These are phyloP conservation scores for Sceloporus undulatus DNA, from an alignment of 2,113 vertebrate genomes.

Conservation along the genomic window DNA sequence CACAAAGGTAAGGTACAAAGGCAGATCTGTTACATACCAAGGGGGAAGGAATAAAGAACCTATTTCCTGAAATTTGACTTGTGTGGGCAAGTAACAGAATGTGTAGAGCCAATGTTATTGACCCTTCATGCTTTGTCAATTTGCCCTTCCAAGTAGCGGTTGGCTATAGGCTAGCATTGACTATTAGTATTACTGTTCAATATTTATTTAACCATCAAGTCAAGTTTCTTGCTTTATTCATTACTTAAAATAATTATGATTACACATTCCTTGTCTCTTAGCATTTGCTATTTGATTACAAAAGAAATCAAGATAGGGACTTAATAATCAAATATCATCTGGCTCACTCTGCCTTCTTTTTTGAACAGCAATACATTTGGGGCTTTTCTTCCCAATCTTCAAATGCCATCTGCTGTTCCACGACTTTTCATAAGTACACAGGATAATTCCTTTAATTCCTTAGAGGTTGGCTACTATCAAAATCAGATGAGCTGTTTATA, in stretches of 20 bases:
- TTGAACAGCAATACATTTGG: neutral
- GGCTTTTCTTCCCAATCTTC: conserved; percentile 30
- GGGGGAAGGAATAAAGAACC: neutral
- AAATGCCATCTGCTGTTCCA: conserved; percentile 33
- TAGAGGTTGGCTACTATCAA: conserved; percentile 19
- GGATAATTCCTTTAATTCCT: conserved; percentile 29
- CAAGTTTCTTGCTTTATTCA: neutral
- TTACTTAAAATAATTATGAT: neutral
- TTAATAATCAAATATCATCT: conserved; percentile 26
- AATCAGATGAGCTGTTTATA: conserved; percentile 15
- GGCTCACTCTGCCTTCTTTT: neutral
- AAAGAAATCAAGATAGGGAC: conserved; percentile 1
- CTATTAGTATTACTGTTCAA: neutral
- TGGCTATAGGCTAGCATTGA: neutral
- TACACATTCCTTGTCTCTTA: neutral
- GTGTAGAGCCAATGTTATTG: too few species aligned
- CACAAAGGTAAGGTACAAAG: neutral
- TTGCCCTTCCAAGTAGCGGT: neutral
- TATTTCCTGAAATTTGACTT: neutral
- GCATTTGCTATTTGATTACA: conserved; percentile 24
- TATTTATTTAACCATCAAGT: neutral
- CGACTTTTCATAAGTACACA: conserved; percentile 1
- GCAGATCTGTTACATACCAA: neutral
- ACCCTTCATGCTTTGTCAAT: neutral
- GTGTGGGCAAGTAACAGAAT: neutral